Base-by-base conservation (phyloP, 2,888 invertebrate species). In the Chrysotoxum bicinctum region DNA sequence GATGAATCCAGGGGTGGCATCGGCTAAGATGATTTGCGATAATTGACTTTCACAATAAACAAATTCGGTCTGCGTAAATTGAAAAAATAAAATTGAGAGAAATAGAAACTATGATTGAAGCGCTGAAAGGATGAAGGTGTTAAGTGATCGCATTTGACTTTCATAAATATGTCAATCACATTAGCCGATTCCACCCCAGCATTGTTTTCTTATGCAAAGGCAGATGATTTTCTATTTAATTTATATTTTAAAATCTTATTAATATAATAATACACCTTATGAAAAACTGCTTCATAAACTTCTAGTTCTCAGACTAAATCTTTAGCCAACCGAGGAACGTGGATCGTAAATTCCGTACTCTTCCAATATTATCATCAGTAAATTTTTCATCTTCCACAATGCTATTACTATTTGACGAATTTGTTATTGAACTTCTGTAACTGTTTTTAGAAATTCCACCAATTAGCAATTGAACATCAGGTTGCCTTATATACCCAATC, bases 331-430 rank as follows among this genome's bases (percentile, higher is more conserved):
- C 91, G 90, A 91, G 90, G 87, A 92, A 90, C 89, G 91, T 90
- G 89, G 92, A 91, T 90, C 92, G 91, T 87, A 92, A 90, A 90
- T 91, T 92, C 89, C 91, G 91, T 91, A 92, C 92, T 91, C 92
- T 92, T 88, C 92, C 92, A 89, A 90, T 91, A 89, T 92, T 91
- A 89, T 90, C 90, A 87, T 92, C 89, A 79, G 84, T 84, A 80
- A 85, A 87, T 79, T 74, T 70, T 70, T 75, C 76, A 62, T 81
- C 68, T 69, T 76, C 68, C 50, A 56, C 56, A 50, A 85, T 52
- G 32, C 80, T 81, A 50, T 72, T 81, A 30, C 60, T 81, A 48
- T 68, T 72, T 50, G 84, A 72, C 64, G 78, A 78, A 73, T 79
- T 85, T 40, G 68, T 72, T 72, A 86, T 82, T 75, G 85, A 87